A percentile compares a stretch with the other conserved stretches of the same genome.
Evolutionary conservation across 1,140 invertebrate genomes (phyloP).

Genomic region (Asbolus verrucosus): DNA sequence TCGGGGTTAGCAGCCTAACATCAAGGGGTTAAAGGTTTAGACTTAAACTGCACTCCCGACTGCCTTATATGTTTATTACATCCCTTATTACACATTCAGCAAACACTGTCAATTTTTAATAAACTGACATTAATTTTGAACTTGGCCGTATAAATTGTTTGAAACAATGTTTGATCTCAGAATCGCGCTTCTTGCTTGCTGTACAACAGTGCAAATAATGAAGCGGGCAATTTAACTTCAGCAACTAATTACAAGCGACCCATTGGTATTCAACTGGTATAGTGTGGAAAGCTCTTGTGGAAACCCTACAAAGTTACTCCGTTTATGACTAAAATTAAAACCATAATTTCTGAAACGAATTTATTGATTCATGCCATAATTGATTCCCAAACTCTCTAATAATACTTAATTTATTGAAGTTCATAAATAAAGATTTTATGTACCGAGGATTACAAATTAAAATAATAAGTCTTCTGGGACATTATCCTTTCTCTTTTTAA

Average conservation of each 20-base stretch:
- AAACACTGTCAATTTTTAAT: neutral
- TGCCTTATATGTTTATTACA: conserved; percentile 4
- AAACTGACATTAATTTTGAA: conserved; percentile 20
- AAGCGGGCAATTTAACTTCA: conserved; percentile 24
- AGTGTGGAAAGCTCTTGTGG: conserved; percentile 20
- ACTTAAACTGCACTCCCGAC: neutral
- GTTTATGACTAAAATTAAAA: conserved; percentile 17
- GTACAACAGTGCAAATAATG: conserved; percentile 34
- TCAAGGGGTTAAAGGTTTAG: too few species aligned
- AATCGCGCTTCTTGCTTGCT: conserved; percentile 11
- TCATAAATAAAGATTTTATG: conserved; percentile 16
- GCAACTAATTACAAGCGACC: conserved; percentile 24
- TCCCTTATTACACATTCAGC: neutral
- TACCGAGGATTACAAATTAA: neutral
- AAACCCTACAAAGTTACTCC: neutral
- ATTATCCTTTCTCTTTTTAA: conserved; percentile 7
- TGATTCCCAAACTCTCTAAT: neutral
- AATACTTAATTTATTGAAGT: neutral
- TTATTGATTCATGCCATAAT: conserved; percentile 5
- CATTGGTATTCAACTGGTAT: conserved; percentile 25
- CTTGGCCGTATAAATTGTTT: conserved; percentile 24
- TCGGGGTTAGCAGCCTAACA: too few species aligned
- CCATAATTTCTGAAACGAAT: neutral
- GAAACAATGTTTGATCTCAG: conserved; percentile 14
- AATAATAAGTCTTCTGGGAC: neutral